Evolutionary conservation across 2,113 vertebrate species (phyloP), one percentile per base, ranked within the genome.

Genomic region (Gulo gulo): DNA sequence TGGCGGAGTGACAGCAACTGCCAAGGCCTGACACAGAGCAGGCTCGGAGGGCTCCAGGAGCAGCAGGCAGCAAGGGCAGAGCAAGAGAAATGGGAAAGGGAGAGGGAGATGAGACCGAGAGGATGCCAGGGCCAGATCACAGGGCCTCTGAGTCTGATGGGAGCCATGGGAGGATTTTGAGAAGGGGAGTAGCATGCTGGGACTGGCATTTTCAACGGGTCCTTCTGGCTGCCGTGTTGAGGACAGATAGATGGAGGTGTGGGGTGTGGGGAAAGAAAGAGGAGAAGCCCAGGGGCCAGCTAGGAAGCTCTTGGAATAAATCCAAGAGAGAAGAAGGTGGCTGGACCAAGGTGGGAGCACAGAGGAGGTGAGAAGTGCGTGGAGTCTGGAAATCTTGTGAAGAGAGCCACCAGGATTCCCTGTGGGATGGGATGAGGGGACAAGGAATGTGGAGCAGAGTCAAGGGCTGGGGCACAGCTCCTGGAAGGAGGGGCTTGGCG

Each of bases 41-140:
- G 73, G 47, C 39, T 31, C 10, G 23, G 45, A 5, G 39, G 63
- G 6, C 59, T 79, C 47, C 1, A n/a, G 36, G 42, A 92, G 8
- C 73, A 29, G 20, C 0, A 0, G 5, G 2, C 7, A 1, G 3
- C 39, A 39, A 39, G 13, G n/a, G 16, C 2, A 18, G 45, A 39
- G 39, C 7, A 2, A 18, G 61, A 78, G 67, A 73, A 47, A 24
- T 23, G 8, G 50, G 29, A 21, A 6, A 6, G 59, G 39, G 36
- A 11, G 31, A 12, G 21, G 47, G 6, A n/a, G 14, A 39, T 2
- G 36, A 45, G n/a, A 31, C 57, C 7, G 4, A 42, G 59, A 63
- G 83, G 50, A 87, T 55, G 63, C n/a, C 26, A n/a, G n/a, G 20
- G n/a, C 74, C 36, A n/a, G 31, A 45, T 85, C 50, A 55, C 36